These are phyloP conservation scores for Heterohyrax brucei DNA, from an alignment of 2,797 vertebrate genomes.

Conservation along the genomic window DNA sequence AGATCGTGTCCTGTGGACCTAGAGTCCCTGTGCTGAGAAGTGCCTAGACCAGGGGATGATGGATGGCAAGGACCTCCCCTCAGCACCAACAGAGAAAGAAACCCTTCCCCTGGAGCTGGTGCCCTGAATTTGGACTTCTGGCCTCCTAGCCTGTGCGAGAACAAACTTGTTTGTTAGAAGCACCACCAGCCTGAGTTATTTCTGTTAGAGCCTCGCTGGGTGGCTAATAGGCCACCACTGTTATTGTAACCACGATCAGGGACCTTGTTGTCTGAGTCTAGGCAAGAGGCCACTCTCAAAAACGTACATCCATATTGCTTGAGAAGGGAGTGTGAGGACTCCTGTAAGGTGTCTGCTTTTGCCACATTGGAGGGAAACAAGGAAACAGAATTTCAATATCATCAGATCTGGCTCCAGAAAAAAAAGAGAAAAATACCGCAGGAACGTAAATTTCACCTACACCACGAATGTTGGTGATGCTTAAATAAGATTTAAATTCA, in stretches of 20 bases:
- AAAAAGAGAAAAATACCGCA: conserved; percentile 60
- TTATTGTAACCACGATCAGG: accelerated
- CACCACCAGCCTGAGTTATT: too few relatives aligned
- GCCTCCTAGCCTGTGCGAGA: too few relatives aligned
- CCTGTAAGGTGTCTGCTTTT: background rate
- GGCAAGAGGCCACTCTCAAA: background rate
- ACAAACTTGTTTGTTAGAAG: too few relatives aligned
- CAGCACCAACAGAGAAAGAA: too few relatives aligned
- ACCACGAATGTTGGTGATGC: conserved; percentile 76
- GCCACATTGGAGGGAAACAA: background rate
- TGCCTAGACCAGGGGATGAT: too few relatives aligned
- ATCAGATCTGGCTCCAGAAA: conserved; percentile 43
- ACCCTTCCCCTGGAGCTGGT: too few relatives aligned
- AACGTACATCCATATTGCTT: background rate
- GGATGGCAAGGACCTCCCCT: too few relatives aligned
- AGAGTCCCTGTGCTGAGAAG: too few relatives aligned
- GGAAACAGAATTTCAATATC: background rate
- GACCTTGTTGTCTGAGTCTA: background rate
- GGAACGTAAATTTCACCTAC: conserved; percentile 79
- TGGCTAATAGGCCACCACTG: too few relatives aligned
- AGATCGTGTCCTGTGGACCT: too few relatives aligned
- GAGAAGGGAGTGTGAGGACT: accelerated
- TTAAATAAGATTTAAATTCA: conserved; percentile 87
- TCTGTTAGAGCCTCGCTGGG: too few relatives aligned
- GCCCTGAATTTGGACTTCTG: too few relatives aligned